Evolutionary conservation across 2,113 vertebrate species (phyloP), one percentile per base, ranked within the genome.

Genomic region (Pteruthius melanotis): DNA sequence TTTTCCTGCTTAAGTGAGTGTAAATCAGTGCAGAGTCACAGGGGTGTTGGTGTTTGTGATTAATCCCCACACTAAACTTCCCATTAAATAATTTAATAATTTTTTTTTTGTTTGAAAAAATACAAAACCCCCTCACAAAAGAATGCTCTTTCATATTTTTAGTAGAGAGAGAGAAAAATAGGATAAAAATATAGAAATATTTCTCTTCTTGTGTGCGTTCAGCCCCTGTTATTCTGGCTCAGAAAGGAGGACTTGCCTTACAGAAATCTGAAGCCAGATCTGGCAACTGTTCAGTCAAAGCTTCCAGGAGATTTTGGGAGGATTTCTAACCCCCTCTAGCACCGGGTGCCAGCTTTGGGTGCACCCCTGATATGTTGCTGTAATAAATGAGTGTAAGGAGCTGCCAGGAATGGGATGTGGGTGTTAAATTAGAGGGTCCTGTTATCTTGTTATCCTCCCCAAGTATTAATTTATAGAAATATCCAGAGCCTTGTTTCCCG

Each of bases 381-480:
- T 4, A 4, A 33, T 1, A 31, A 69, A 52, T 23, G 28, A 70
- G 44, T 24, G 65, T 7, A 14, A 1, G 0, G 61, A 84, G 75
- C 83, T 45, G 86, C 61, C 7, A n/a, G 33, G 35, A 61, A 42
- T 2, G 50, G 15, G 83, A 31, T 28, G 79, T 35, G 9, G 90
- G 56, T 53, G 53, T 70, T 26, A 6, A 87, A 75, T 90, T 30
- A 61, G 68, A 74, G 68, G 52, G 64, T 59, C 65, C 64, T 69
- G 45, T 17, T 92, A 93, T 80, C 88, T 81, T 10, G 42, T 96
- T 95, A 86, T 7, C 37, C 37, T 83, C 64, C 90, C 78, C 37
- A 16, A 56, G 80, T 57, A 90, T 88, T 90, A 83, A 92, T 96
- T 92, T 44, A 77, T 88, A 94, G 37, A 39, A 96, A 92, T 80